Evolutionary conservation across 2,888 invertebrate genomes (phyloP).

Genomic region (Lasioglossum pauxillum): DNA sequence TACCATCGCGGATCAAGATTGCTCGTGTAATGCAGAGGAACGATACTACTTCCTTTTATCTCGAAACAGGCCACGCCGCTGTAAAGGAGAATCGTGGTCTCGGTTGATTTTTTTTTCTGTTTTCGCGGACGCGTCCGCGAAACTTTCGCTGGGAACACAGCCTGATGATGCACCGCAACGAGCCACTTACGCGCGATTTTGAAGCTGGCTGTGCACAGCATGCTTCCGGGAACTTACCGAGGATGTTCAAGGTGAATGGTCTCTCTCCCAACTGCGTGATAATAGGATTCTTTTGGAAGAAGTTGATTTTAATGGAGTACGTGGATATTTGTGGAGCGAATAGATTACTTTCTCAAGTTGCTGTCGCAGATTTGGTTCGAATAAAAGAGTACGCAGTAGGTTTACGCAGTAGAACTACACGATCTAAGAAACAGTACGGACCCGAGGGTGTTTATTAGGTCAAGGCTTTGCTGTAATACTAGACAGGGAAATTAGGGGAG

Average conservation of each 20-base stretch:
- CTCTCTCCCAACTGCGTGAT: neutral
- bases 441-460: too few relatives aligned
- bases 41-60: constrained; percentile 8
- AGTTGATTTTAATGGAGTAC: neutral
- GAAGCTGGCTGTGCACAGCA: neutral
- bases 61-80: neutral
- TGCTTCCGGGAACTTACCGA: neutral
- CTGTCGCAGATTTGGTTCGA: neutral
- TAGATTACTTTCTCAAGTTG: neutral
- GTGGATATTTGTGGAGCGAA: neutral
- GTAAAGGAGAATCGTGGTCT: neutral
- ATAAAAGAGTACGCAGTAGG: neutral
- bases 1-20: constrained; percentile 12
- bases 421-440: too few relatives aligned
- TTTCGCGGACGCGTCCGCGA: constrained; percentile 2
- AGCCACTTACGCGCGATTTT: constrained; percentile 2
- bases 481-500: neutral
- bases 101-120: neutral
- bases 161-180: constrained; percentile 3
- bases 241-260: neutral
- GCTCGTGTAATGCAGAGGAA: constrained; percentile 34
- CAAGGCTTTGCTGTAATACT: too few relatives aligned
- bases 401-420: too few relatives aligned
- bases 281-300: neutral
- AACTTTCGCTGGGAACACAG: constrained; percentile 7